Evolutionary conservation across 2,797 vertebrate genomes (phyloP), one percentile per base, ranked within the genome.

Genomic region (Echeneis naucrates): DNA sequence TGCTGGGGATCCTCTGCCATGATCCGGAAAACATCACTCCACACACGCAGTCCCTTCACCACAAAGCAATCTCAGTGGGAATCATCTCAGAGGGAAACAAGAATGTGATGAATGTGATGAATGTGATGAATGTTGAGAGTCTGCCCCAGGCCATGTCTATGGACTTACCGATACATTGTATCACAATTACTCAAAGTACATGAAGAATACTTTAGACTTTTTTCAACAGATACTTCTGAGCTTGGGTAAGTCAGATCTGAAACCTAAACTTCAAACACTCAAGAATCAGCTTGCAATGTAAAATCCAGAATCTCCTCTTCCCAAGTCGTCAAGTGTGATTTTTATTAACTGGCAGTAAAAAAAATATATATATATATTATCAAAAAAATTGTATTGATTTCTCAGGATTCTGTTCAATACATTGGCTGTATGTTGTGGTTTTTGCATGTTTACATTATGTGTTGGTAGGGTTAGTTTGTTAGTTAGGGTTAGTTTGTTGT

Each of bases 131-230:
- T 59, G 61, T 37, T 66, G 48, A 53, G 55, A 59, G 40, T 37
- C 61, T 65, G 21, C 47, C 47, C 12, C 21, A 66, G 5, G 61
- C 47, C 21, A 59, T 37, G 61, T 73, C 54, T 73, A 73, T 0
- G 4, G 70, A 58, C 54, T 72, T 51, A 35, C 60, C 11, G 68
- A 72, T 33, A 52, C 35, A 32, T 53, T 72, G 8, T 53, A 72
- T 51, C 52, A 64, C n/a, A 57, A 40, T n/a, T 72, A 72, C 60
- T 52, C 33, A 42, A 57, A 64, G 52, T 66, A 35, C 19, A 73
- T 21, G 54, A 73, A 59, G 23, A 66, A 66, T 38, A 59, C 62
- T 44, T 14, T 37, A 37, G 11, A 44, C 32, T 57, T 57, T 35
- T 27, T 45, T 11, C 35, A 66, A 44, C 59, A 45, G 48, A 13